These are phyloP conservation scores for Helicoverpa zea DNA, from an alignment of 1,140 invertebrate genomes.

Conservation along the genomic window DNA sequence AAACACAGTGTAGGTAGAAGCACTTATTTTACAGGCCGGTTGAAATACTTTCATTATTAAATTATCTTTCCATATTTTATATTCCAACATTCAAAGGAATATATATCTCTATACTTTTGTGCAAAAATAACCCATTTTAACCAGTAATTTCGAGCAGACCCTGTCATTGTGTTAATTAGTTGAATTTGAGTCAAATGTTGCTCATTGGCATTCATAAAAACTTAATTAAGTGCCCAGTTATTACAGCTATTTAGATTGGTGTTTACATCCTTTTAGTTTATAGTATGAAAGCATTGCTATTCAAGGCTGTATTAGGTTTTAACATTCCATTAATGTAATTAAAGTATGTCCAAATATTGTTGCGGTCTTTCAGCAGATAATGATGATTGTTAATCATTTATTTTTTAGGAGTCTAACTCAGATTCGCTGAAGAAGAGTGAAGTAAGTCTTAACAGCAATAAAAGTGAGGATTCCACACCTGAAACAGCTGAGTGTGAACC, in stretches of 20 bases:
- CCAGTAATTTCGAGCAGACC: slow-evolving; percentile 8
- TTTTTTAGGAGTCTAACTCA: slow-evolving; percentile 73
- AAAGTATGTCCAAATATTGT: slow-evolving; percentile 11
- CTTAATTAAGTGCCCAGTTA: slow-evolving; percentile 17
- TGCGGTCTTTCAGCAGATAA: no score
- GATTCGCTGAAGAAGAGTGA: slow-evolving; percentile 80
- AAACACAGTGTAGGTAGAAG: no score
- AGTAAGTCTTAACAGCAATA: slow-evolving; percentile 68
- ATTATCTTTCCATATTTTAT: neutral
- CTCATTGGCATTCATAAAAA: slow-evolving; percentile 32
- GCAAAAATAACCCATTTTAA: slow-evolving; percentile 6
- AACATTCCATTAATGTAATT: slow-evolving; percentile 6
- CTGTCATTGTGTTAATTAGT: slow-evolving; percentile 35
- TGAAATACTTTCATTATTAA: neutral
- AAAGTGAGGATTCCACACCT: slow-evolving; percentile 75
- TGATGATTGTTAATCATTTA: neutral
- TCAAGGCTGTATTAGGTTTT: slow-evolving; percentile 26
- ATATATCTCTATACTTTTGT: neutral
- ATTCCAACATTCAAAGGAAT: neutral
- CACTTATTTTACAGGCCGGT: no score
- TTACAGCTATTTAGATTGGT: slow-evolving; percentile 40
- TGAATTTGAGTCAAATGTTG: slow-evolving; percentile 26
- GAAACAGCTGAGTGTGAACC: slow-evolving; percentile 76
- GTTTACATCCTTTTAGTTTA: slow-evolving; percentile 45
- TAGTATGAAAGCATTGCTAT: slow-evolving; percentile 41